Evolutionary conservation across 1,140 invertebrate genomes (phyloP), one percentile per base, ranked within the genome.

Genomic region (Lamellibrachia luymesi): DNA sequence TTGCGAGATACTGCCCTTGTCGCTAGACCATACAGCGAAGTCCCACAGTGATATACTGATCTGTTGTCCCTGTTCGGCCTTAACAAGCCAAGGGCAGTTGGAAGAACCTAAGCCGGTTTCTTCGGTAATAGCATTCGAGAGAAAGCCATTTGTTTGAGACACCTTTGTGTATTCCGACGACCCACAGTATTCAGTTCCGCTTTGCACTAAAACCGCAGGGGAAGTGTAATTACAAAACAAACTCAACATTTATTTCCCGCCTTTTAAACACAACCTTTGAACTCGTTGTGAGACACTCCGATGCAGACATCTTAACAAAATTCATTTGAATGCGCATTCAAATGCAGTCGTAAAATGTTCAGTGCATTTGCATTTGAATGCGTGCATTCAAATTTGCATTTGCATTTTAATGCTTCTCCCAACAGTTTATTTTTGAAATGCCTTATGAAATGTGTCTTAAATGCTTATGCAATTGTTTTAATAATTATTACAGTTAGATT

Each of bases 31-130:
- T 22, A 80, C 13, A 10, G 64, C 64, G 64, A 80, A 80, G 64
- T 80, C 7, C 64, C 7, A 22, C 64, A 80, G 13, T 4, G 64
- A 22, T 80, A 50, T 91, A 22, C n/a, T 13, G 22, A 93, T 4
- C 38, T 93, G 89, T 22, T 90, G 90, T 2, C 93, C 93, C 10
- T 50, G 22, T 27, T 51, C 50, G 22, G 89, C 90, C 7, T 51
- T 51, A 38, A 93, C 51, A 13, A 90, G 8, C 93, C 93, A 93
- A n/a, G 93, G 93, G 25, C 93, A 93, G 17, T 51, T 51, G 2
- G 50, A 50, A 10, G 90, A 93, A 10, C 89, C 93, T 10, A 93
- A 22, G 89, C 90, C 90, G 49, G 0, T 90, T 25, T 93, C 90
- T 50, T 90, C n/a, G 27, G 93, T 51, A 27, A 51, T 13, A 25